Evolutionary conservation across 2,113 vertebrate genomes (phyloP).

Genomic region (Stigmatopora nigra): DNA sequence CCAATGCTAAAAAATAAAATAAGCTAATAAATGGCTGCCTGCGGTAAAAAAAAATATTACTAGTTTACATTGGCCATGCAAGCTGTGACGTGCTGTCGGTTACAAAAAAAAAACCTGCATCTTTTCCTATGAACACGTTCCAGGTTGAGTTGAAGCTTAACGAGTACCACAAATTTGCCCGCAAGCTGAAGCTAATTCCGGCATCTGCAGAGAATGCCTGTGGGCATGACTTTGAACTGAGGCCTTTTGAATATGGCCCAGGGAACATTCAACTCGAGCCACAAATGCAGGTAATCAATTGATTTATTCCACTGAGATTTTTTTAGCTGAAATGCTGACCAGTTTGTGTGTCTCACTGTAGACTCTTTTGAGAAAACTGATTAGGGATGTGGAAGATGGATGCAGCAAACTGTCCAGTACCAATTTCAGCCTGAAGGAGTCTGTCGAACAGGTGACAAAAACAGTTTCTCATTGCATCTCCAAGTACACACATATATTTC

Average conservation of each 20-base stretch:
- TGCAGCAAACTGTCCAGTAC: constrained; percentile 54
- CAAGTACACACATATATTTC: neutral
- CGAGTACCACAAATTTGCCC: constrained; percentile 88
- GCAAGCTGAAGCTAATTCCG: constrained; percentile 90
- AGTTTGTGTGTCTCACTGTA: constrained; percentile 19
- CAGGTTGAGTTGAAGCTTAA: constrained; percentile 79
- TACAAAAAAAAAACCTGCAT: neutral
- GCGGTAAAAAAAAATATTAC: neutral
- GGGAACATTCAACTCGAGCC: constrained; percentile 72
- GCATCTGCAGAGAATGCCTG: constrained; percentile 83
- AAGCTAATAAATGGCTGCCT: too few relatives aligned
- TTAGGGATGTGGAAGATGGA: constrained; percentile 69
- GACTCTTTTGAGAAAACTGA: constrained; percentile 65
- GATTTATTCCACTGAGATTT: neutral
- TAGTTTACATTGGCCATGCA: neutral
- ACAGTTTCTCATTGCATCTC: neutral
- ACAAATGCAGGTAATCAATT: constrained; percentile 75
- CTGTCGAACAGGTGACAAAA: constrained; percentile 63
- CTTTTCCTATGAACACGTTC: neutral
- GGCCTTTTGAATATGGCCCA: constrained; percentile 72
- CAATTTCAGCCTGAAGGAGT: constrained; percentile 65
- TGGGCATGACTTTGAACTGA: constrained; percentile 86
- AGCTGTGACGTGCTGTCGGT: neutral
- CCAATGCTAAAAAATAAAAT: too few relatives aligned
- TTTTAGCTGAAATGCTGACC: neutral